phyloP scores from a whole-genome alignment of 2,888 invertebrate genomes.

The Dusona sp. region DNA sequence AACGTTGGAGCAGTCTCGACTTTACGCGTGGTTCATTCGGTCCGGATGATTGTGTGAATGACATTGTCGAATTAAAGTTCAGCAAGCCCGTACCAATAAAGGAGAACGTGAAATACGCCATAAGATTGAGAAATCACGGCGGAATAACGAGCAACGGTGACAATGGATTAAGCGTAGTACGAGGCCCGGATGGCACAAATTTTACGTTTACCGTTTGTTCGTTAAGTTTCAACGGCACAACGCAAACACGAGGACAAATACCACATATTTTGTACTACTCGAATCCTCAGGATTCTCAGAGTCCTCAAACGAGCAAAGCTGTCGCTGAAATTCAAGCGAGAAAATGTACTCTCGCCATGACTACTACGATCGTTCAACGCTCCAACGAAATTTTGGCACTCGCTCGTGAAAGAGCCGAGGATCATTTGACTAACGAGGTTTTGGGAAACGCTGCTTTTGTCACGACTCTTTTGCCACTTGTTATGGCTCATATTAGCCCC shows the following conservation, averaged over 20 bases:
- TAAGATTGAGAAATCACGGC: conserved; percentile 95
- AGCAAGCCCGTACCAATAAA: conserved; percentile 94
- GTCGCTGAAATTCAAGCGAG: conserved; percentile 88
- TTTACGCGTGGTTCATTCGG: conserved; percentile 93
- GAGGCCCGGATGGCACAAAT: conserved; percentile 96
- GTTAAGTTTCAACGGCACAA: conserved; percentile 96
- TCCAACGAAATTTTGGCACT: conserved; percentile 91
- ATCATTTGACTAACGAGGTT: conserved; percentile 86
- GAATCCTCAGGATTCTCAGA: conserved; percentile 88
- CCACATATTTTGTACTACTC: conserved; percentile 96
- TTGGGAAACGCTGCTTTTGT: conserved; percentile 88
- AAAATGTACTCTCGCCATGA: conserved; percentile 90
- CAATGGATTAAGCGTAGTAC: conserved; percentile 94
- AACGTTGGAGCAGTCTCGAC: conserved; percentile 96
- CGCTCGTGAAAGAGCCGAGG: conserved; percentile 90
- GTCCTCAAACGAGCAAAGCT: conserved; percentile 86
- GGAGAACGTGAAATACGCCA: conserved; percentile 95
- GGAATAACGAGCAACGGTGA: conserved; percentile 98
- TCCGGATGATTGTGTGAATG: conserved; percentile 94
- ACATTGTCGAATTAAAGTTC: conserved; percentile 96
- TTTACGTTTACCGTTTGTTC: conserved; percentile 97
- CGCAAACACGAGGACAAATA: conserved; percentile 96
- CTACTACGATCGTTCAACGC: conserved; percentile 91
- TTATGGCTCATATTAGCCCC: conserved; percentile 94
- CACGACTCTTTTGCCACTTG: conserved; percentile 92